Evolutionary conservation across 2,797 vertebrate genomes (phyloP), one percentile per base, ranked within the genome.

Genomic region (Urosaurus nigricauda): DNA sequence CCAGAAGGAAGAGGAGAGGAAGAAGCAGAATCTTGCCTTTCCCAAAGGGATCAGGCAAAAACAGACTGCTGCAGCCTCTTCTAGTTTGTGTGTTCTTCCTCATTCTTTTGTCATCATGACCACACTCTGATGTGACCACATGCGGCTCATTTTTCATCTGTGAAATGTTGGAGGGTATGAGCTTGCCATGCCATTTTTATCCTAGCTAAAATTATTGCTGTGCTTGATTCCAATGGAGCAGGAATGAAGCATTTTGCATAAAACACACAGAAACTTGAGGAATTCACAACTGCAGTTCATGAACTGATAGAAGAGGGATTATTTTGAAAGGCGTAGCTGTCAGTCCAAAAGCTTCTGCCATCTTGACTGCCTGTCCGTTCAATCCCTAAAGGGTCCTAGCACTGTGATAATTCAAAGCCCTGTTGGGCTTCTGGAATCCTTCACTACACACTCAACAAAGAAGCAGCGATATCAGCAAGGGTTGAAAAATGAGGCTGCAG

Each of bases 381-480:
- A 53, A 37, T 19, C 51, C 17, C 56, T 79, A 19, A 84, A 80
- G 75, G 24, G 6, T 32, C 86, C 5, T 3, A 86, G 80, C 89
- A 89, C 47, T 19, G 87, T 92, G 73, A 91, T 88, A 93, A 95
- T 86, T 83, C 92, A 89, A 92, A 92, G 88, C 85, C 86, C 63
- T 6, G 16, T 16, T 1, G 26, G 87, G 75, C 13, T 84, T 93
- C 93, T 96, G 95, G 94, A 94, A 95, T 92, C 37, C 91, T 87
- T 95, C 91, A 65, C 90, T 73, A 91, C 91, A 92, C 92, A 95
- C 90, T 92, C 94, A 83, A 60, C 87, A 78, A 85, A 91, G 81
- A 71, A 82, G 58, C 88, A 86, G 91, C 88, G 87, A 90, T 89
- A 95, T 82, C 68, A 71, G 88, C 88, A 90, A 94, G 84, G 91